These are phyloP conservation scores for Limnephilus rhombicus DNA, from an alignment of 2,888 invertebrate genomes.

Conservation along the genomic window DNA sequence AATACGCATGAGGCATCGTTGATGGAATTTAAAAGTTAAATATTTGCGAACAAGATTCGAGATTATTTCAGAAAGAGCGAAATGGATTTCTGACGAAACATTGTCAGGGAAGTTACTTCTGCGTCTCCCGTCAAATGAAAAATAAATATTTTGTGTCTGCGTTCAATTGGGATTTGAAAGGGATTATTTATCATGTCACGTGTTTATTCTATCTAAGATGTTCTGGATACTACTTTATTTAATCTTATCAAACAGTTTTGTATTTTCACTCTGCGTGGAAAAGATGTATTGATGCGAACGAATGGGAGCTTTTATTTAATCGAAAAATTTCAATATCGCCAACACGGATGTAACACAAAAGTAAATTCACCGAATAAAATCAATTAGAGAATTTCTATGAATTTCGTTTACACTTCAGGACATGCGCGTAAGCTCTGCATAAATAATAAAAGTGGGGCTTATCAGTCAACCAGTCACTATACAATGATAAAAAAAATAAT, in stretches of 20 bases:
- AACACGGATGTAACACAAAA: background rate
- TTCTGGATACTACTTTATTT: background rate
- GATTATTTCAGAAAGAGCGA: conserved; percentile 29
- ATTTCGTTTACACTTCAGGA: too few relatives aligned
- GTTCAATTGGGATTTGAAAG: conserved; percentile 20
- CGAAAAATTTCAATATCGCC: background rate
- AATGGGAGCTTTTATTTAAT: background rate
- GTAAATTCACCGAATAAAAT: too few relatives aligned
- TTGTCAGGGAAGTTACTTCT: background rate
- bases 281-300: background rate
- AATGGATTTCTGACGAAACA: conserved; percentile 2
- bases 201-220: background rate
- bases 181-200: background rate
- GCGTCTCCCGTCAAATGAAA: background rate
- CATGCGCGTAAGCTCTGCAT: too few relatives aligned
- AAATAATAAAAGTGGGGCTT: too few relatives aligned
- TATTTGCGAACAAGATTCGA: conserved; percentile 7
- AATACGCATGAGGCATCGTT: conserved; percentile 14
- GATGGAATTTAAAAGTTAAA: conserved; percentile 38
- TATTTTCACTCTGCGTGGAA: background rate
- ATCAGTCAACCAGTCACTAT: too few relatives aligned
- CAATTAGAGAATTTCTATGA: too few relatives aligned
- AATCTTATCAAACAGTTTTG: background rate
- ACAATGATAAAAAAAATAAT: too few relatives aligned
- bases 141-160: conserved; percentile 10